Evolutionary conservation across 2,888 invertebrate genomes (phyloP).

Genomic region (Morinoia aosen): DNA sequence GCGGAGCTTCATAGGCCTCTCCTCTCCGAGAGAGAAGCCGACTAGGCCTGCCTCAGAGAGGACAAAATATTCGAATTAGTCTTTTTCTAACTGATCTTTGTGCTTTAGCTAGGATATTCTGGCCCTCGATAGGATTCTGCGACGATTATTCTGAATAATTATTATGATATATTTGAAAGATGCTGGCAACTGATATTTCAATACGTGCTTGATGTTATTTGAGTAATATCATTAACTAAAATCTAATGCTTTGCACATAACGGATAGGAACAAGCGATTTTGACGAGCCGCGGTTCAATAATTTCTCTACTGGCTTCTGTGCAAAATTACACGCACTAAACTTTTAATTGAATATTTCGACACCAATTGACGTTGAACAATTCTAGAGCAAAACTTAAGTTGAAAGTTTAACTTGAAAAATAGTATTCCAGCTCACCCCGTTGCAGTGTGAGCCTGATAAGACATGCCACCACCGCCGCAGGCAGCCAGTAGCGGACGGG

Average conservation of each 20-base stretch:
- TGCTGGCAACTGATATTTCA: too few species aligned
- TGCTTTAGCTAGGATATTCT: neutral
- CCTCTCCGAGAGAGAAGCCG: neutral
- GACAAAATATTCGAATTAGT: neutral
- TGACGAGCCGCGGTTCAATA: neutral
- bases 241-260: neutral
- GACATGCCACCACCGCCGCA: neutral
- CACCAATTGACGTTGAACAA: neutral
- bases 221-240: neutral
- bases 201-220: too few species aligned
- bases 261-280: neutral
- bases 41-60: neutral
- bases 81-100: neutral
- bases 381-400: too few species aligned
- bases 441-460: neutral
- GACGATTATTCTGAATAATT: too few species aligned
- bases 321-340: neutral
- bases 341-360: neutral
- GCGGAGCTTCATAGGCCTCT: neutral
- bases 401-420: neutral
- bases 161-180: too few species aligned
- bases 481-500: neutral
- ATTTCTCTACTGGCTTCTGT: neutral
- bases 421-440: neutral
- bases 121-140: neutral